These are phyloP conservation scores for Ichneumoninae sp. DNA, from an alignment of 2,888 invertebrate species.

Conservation along the genomic window DNA sequence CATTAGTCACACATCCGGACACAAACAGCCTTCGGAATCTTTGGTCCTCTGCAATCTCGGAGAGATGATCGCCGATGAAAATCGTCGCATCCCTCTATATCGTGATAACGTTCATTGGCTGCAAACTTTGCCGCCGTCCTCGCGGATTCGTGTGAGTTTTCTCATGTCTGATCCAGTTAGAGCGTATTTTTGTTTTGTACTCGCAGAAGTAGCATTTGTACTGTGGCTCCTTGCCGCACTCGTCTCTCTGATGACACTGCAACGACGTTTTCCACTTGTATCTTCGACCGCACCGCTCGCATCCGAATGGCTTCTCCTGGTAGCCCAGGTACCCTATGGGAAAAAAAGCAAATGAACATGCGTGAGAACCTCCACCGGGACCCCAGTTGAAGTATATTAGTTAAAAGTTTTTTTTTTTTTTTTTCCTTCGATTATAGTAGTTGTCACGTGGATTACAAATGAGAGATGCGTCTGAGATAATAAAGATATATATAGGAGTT, in stretches of 20 bases:
- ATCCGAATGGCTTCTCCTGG: slow-evolving; percentile 81
- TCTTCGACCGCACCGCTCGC: slow-evolving; percentile 73
- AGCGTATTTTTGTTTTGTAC: slow-evolving; percentile 75
- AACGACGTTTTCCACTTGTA: slow-evolving; percentile 75
- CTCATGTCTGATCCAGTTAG: slow-evolving; percentile 73
- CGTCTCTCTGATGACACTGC: slow-evolving; percentile 89
- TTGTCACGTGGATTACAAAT: slow-evolving; percentile 1
- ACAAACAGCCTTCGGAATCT: background rate
- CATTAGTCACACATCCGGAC: background rate
- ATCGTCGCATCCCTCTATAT: slow-evolving; percentile 18
- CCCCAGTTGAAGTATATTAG: background rate
- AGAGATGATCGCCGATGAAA: background rate
- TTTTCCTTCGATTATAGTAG: background rate
- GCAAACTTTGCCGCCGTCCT: slow-evolving; percentile 23
- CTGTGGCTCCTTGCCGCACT: slow-evolving; percentile 80
- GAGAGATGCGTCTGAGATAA: background rate
- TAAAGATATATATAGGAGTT: background rate
- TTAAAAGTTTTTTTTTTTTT: background rate
- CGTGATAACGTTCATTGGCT: slow-evolving; percentile 41
- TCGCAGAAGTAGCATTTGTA: slow-evolving; percentile 78
- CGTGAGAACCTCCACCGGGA: slow-evolving; percentile 63
- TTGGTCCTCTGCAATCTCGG: slow-evolving; percentile 20
- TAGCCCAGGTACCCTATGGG: slow-evolving; percentile 63
- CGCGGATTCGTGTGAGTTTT: slow-evolving; percentile 70
- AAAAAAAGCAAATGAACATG: slow-evolving; percentile 63